phyloP scores from a whole-genome alignment of 1,140 invertebrate genomes.

The Pentalonia nigronervosa region DNA sequence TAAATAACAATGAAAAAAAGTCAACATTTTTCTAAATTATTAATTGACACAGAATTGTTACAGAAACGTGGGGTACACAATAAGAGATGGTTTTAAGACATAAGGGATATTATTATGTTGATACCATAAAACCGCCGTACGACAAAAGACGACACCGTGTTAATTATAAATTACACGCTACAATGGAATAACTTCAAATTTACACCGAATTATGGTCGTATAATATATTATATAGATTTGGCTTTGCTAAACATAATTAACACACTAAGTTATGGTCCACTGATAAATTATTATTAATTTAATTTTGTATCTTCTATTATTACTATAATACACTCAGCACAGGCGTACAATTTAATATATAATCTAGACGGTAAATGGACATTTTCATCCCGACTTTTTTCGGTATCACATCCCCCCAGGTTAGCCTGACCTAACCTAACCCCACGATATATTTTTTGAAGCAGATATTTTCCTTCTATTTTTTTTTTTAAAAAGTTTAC shows the following conservation, averaged over 20 bases:
- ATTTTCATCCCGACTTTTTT: no score
- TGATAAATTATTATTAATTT: not conserved
- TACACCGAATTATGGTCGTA: not conserved
- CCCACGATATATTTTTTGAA: no score
- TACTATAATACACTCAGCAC: not conserved
- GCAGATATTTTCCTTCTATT: no score
- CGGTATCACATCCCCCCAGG: no score
- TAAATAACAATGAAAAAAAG: not conserved
- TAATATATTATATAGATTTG: not conserved
- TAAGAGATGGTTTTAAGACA: not conserved
- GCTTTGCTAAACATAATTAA: not conserved
- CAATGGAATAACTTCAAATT: constrained; percentile 3
- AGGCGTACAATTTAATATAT: no score
- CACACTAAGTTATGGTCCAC: not conserved
- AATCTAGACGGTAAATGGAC: no score
- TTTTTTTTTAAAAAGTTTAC: no score
- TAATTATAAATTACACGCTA: constrained; percentile 10
- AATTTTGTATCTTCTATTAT: not conserved
- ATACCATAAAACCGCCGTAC: not conserved
- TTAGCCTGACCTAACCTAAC: no score
- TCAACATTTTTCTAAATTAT: not conserved
- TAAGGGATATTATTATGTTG: not conserved
- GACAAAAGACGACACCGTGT: not conserved
- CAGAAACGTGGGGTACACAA: not conserved
- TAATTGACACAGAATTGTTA: not conserved